phyloP scores from a whole-genome alignment of 2,113 vertebrate genomes.

The Pyxicephalus adspersus region DNA sequence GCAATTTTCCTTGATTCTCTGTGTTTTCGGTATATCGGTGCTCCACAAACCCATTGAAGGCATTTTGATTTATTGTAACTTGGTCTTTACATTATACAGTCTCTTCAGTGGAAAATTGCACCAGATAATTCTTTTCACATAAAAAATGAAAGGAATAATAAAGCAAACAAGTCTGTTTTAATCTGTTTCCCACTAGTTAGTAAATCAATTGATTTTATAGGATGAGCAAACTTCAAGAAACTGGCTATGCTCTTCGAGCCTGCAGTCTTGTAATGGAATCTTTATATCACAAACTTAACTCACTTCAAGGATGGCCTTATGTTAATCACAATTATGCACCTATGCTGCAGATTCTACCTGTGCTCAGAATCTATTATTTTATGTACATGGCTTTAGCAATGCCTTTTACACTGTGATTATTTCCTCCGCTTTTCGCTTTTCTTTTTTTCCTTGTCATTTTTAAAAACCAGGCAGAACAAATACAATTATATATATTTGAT shows the following conservation, averaged over 20 bases:
- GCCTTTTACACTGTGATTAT: slow-evolving; percentile 11
- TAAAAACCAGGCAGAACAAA: not conserved
- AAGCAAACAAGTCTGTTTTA: slow-evolving; percentile 5
- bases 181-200: slow-evolving; percentile 25
- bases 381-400: slow-evolving; percentile 8
- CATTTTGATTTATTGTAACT: too few relatives aligned
- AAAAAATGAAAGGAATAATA: not conserved
- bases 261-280: slow-evolving; percentile 7
- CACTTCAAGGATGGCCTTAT: slow-evolving; percentile 32
- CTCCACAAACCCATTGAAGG: too few relatives aligned
- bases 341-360: slow-evolving; percentile 29
- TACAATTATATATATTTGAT: too few relatives aligned
- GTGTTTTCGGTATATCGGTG: too few relatives aligned
- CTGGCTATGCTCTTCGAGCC: slow-evolving; percentile 14
- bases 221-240: slow-evolving; percentile 25
- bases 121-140: not conserved
- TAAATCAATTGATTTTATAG: slow-evolving; percentile 37
- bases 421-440: slow-evolving; percentile 6
- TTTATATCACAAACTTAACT: slow-evolving; percentile 11
- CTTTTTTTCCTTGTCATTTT: slow-evolving; percentile 18
- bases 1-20: too few relatives aligned
- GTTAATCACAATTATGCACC: slow-evolving; percentile 45
- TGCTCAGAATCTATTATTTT: slow-evolving; percentile 25
- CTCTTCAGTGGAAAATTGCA: not conserved
- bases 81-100: too few relatives aligned